Evolutionary conservation across 2,888 invertebrate genomes (phyloP).

Genomic region (Loripinus fragilis): DNA sequence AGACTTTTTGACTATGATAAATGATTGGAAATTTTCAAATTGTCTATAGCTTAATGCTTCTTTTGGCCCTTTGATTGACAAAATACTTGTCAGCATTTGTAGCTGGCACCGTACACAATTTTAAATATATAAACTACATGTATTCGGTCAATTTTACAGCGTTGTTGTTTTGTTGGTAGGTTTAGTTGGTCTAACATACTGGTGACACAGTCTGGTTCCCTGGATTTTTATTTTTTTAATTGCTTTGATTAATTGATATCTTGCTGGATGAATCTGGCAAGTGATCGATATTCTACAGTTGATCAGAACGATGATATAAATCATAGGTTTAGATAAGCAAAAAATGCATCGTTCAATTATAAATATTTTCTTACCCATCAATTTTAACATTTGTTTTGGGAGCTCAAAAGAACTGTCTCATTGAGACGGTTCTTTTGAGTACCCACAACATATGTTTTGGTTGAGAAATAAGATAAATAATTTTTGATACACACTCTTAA

Average conservation of each 20-base stretch:
- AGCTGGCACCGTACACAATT: slow-evolving; percentile 12
- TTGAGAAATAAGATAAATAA: too few species aligned
- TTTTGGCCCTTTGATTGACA: neutral
- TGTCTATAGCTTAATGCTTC: neutral
- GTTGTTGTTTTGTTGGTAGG: neutral
- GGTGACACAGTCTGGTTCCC: slow-evolving; percentile 2
- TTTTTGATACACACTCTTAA: too few species aligned
- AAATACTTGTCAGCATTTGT: slow-evolving; percentile 12
- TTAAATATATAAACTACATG: neutral
- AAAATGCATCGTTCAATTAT: too few species aligned
- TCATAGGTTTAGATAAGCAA: too few species aligned
- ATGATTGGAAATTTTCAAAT: neutral
- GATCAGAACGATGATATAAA: slow-evolving; percentile 21
- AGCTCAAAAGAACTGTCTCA: too few species aligned
- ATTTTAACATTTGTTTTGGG: too few species aligned
- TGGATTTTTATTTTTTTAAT: slow-evolving; percentile 17
- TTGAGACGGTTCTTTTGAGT: too few species aligned
- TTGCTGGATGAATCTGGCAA: slow-evolving; percentile 15
- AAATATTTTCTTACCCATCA: too few species aligned
- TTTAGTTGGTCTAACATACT: neutral
- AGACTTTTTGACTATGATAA: neutral
- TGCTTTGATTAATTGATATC: slow-evolving; percentile 22
- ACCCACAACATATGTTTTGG: too few species aligned
- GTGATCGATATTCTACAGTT: slow-evolving; percentile 10
- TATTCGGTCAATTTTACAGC: neutral